Conservation (phyloP, 2,797 vertebrate genomes). For the Pangasius sanitwongsei region DNA sequence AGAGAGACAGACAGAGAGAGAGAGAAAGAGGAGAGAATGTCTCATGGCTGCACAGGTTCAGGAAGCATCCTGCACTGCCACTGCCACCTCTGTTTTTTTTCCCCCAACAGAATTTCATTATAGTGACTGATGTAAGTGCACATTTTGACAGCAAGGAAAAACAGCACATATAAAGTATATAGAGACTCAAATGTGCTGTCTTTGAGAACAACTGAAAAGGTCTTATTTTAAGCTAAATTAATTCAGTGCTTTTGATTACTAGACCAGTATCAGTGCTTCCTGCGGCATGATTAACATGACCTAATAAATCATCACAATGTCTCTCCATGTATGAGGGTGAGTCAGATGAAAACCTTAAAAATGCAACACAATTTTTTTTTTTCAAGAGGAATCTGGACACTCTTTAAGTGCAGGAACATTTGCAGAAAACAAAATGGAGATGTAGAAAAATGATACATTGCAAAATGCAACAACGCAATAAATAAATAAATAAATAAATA, state of each 20-base stretch:
- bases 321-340: background rate
- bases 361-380: background rate
- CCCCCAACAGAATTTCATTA: constrained; percentile 17
- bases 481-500: no score
- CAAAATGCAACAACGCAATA: background rate
- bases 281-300: constrained; percentile 5
- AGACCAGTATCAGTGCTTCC: background rate
- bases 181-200: constrained; percentile 9
- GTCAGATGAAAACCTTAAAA: background rate
- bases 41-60: constrained; percentile 34
- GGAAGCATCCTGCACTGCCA: constrained; percentile 35
- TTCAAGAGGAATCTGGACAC: background rate
- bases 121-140: constrained; percentile 27
- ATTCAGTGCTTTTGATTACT: background rate
- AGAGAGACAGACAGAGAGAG: constrained; percentile 14
- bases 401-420: background rate
- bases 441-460: background rate
- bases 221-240: constrained; percentile 1
- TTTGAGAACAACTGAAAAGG: constrained; percentile 4
- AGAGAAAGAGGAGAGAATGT: constrained; percentile 33
- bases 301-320: background rate
- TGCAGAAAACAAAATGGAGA: background rate
- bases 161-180: constrained; percentile 1
- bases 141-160: constrained; percentile 28
- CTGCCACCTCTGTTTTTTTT: constrained; percentile 16